phyloP scores from a whole-genome alignment of 1,140 invertebrate species.

The Eciton burchellii region DNA sequence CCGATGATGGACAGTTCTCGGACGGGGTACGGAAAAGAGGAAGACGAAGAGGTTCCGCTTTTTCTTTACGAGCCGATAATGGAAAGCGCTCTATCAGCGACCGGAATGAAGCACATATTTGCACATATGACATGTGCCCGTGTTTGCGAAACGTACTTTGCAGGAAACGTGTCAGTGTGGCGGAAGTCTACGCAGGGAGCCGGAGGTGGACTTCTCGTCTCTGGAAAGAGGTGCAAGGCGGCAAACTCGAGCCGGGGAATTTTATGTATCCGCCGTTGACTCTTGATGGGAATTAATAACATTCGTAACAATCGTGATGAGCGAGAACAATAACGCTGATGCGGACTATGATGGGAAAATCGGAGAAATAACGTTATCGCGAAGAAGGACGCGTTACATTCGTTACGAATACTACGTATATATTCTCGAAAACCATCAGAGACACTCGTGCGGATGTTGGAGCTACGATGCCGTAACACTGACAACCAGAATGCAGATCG shows the following conservation, averaged over 20 bases:
- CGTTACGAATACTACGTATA: background rate
- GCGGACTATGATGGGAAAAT: background rate
- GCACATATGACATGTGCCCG: background rate
- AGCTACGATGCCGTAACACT: constrained; percentile 20
- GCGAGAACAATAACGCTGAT: background rate
- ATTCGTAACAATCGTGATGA: background rate
- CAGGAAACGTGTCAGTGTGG: constrained; percentile 12
- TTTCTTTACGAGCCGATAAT: constrained; percentile 28
- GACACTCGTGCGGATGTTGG: background rate
- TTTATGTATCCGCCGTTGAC: constrained; percentile 10
- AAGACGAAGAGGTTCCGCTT: background rate
- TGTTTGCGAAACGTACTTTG: constrained; percentile 5
- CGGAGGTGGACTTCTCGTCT: background rate
- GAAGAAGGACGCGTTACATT: background rate
- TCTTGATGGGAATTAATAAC: background rate
- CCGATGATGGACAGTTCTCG: constrained; percentile 3
- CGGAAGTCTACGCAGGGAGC: background rate
- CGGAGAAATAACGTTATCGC: background rate
- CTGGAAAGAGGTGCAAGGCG: background rate
- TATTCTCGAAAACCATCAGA: background rate
- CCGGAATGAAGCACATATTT: constrained; percentile 19
- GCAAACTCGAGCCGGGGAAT: no score
- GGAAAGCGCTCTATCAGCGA: constrained; percentile 21
- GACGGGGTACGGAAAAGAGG: background rate
- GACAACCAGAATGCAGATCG: constrained; percentile 42